phyloP scores from a whole-genome alignment of 35 echinoderm and acorn worm species.

The Hemicentrotus pulcherrimus region DNA sequence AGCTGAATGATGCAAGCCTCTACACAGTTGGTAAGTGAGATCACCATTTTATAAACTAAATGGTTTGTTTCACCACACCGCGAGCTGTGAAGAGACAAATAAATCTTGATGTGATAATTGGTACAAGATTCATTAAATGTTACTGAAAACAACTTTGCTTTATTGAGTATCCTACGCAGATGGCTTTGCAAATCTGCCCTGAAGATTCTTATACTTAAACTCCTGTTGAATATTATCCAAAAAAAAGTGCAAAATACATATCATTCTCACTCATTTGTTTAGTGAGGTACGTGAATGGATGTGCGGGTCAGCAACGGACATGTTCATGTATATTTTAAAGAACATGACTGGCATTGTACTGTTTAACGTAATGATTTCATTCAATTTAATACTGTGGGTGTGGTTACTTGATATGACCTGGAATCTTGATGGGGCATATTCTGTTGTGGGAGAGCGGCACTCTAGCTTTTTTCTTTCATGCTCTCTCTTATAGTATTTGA shows the following conservation, averaged over 20 bases:
- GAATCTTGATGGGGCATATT: neutral
- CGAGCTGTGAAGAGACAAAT: neutral
- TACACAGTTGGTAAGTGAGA: slow-evolving; percentile 91
- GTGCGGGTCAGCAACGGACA: too few species aligned
- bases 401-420: neutral
- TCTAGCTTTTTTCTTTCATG: neutral
- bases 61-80: neutral
- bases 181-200: too few species aligned
- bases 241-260: too few species aligned
- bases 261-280: too few species aligned
- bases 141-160: neutral
- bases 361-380: too few species aligned
- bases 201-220: too few species aligned
- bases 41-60: neutral
- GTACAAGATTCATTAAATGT: neutral
- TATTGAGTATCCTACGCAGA: too few species aligned
- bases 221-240: too few species aligned
- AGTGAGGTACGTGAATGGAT: too few species aligned
- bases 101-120: neutral
- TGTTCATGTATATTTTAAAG: too few species aligned
- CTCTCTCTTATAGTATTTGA: slow-evolving; percentile 80
- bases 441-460: neutral
- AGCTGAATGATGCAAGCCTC: slow-evolving; percentile 92
- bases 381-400: neutral
- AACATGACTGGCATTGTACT: too few species aligned